phyloP scores from a whole-genome alignment of 2,113 vertebrate genomes.

The Ahaetulla prasina region DNA sequence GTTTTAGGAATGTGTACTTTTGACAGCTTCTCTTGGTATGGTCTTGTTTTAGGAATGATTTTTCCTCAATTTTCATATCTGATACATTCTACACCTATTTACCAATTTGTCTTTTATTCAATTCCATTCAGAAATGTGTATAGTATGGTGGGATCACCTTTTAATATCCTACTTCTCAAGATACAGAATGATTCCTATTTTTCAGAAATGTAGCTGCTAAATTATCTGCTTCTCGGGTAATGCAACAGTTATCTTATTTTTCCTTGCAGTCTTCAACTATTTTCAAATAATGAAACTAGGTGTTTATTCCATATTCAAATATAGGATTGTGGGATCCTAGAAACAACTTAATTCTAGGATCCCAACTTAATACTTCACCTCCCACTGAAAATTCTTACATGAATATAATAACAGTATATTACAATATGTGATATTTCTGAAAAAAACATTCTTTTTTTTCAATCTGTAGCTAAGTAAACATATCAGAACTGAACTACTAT shows the following conservation, averaged over 20 bases:
- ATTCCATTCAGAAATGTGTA: fast-evolving
- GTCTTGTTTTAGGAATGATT: background rate
- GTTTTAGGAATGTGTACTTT: background rate
- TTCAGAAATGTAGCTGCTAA: background rate
- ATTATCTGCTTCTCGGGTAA: background rate
- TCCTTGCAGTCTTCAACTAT: background rate
- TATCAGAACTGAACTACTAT: background rate
- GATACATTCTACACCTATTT: background rate
- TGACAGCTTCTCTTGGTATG: background rate
- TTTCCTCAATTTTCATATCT: background rate
- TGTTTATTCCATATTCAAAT: background rate
- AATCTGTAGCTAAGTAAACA: background rate
- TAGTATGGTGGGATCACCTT: background rate
- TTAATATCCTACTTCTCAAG: background rate
- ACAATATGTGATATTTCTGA: background rate
- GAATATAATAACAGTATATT: background rate
- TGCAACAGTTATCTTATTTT: background rate
- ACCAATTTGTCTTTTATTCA: background rate
- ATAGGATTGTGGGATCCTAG: background rate
- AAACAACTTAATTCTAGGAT: background rate
- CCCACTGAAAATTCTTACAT: background rate
- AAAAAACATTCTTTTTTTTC: background rate
- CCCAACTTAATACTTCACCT: background rate
- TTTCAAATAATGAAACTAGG: background rate
- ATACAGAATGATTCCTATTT: background rate